A percentile compares a stretch with the other conserved stretches of the same genome.
Conservation (phyloP, 2,797 vertebrate genomes). For the Chelidonichthys spinosus region DNA sequence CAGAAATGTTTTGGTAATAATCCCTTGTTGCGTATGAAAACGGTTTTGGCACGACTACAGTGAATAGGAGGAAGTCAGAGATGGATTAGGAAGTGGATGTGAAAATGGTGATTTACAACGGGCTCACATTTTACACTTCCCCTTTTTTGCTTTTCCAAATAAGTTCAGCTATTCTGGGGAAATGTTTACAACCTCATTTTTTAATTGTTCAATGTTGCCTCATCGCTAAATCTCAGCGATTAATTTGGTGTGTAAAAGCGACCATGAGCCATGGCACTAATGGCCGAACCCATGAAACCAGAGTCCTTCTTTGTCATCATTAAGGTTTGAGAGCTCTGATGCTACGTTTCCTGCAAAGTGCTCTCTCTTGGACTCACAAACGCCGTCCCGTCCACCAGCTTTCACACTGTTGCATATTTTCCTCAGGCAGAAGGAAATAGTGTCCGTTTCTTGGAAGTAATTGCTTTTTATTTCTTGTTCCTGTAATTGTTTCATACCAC, state of each 20-base stretch:
- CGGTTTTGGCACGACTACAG: neutral
- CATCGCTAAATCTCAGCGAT: constrained; percentile 1
- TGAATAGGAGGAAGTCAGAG: neutral
- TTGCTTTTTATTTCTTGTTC: constrained; percentile 10
- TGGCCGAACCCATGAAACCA: neutral
- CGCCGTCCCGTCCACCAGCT: neutral
- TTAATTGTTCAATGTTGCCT: neutral
- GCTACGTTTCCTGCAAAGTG: neutral
- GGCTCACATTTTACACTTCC: neutral
- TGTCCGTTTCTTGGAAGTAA: neutral
- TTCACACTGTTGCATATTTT: neutral
- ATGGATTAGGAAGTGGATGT: neutral
- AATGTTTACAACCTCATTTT: neutral
- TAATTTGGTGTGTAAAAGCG: neutral
- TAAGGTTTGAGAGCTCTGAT: neutral
- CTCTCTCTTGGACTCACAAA: neutral
- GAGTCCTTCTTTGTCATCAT: neutral
- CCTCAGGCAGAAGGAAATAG: neutral
- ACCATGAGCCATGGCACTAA: neutral
- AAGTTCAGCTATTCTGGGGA: neutral
- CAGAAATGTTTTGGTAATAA: neutral
- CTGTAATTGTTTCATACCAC: constrained; percentile 25
- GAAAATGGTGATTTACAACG: neutral
- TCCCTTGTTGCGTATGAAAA: constrained; percentile 1
- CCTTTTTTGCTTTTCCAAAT: neutral